These are phyloP conservation scores for Hermaeophaga mercurialis DNA, from an alignment of 2,888 invertebrate species.

Conservation along the genomic window DNA sequence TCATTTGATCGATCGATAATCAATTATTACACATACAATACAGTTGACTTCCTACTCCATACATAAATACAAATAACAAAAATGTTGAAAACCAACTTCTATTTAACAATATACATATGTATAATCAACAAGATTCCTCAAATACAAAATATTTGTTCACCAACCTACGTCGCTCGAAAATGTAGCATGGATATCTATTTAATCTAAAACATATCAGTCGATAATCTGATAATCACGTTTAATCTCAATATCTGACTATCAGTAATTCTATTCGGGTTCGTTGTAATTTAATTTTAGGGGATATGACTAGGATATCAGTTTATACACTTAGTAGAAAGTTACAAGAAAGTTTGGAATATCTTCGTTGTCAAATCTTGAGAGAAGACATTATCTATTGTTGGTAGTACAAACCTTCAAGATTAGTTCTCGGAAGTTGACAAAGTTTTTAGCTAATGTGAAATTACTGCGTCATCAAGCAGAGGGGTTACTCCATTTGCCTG, in stretches of 20 bases:
- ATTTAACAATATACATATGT: no score
- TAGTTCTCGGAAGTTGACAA: constrained; percentile 18
- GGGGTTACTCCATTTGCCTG: not conserved
- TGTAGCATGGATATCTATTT: no score
- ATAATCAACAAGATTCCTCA: no score
- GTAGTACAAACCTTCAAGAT: constrained; percentile 23
- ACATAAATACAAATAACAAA: no score
- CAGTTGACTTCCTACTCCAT: no score
- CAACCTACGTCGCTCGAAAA: no score
- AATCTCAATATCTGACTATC: no score
- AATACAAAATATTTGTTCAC: no score
- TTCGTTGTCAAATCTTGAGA: constrained; percentile 16
- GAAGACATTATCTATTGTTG: constrained; percentile 25
- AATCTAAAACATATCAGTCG: no score
- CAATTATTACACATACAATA: no score
- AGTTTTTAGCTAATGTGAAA: constrained; percentile 21
- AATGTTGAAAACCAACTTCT: not conserved
- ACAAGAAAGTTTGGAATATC: constrained; percentile 21
- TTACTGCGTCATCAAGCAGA: constrained; percentile 9
- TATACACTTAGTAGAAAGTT: constrained; percentile 17
- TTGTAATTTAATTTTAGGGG: not conserved
- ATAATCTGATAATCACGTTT: no score
- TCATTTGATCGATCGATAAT: no score
- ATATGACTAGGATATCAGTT: not conserved
- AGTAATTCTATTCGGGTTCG: not conserved